Percentiles rank a stretch among this genome's conserved stretches.
Conservation (phyloP, 2,113 vertebrate species). For the Sinocyclocheilus anshuiensis region DNA sequence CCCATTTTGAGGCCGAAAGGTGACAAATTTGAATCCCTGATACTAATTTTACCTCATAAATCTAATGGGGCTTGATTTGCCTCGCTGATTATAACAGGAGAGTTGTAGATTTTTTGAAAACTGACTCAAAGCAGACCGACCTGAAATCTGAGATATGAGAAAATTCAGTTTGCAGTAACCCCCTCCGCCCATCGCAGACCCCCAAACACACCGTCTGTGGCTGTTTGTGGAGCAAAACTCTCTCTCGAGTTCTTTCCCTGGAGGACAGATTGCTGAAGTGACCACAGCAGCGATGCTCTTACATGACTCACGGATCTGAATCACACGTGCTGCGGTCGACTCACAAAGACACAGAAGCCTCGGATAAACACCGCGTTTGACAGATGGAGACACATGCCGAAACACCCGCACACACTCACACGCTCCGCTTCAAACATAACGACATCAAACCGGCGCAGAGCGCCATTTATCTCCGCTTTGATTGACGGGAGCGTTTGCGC, state of each 20-base stretch:
- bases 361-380: slow-evolving; percentile 42
- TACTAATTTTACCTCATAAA: no score
- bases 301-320: slow-evolving; percentile 57
- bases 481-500: background rate
- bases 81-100: no score
- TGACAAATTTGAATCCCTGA: no score
- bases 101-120: no score
- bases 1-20: no score
- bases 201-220: background rate
- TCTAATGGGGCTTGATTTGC: no score
- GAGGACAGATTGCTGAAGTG: background rate
- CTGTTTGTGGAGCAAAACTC: background rate
- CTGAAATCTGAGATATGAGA: background rate
- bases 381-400: slow-evolving; percentile 41
- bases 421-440: background rate
- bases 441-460: background rate
- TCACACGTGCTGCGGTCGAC: slow-evolving; percentile 50
- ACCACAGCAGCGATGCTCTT: slow-evolving; percentile 23
- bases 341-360: slow-evolving; percentile 45
- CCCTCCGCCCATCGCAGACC: background rate
- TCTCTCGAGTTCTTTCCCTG: background rate
- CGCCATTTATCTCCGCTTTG: background rate
- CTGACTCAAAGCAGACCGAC: background rate
- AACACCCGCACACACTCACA: slow-evolving; percentile 18
- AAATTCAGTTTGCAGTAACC: background rate